phyloP scores from a whole-genome alignment of 2,113 vertebrate species.

The Conger conger region DNA sequence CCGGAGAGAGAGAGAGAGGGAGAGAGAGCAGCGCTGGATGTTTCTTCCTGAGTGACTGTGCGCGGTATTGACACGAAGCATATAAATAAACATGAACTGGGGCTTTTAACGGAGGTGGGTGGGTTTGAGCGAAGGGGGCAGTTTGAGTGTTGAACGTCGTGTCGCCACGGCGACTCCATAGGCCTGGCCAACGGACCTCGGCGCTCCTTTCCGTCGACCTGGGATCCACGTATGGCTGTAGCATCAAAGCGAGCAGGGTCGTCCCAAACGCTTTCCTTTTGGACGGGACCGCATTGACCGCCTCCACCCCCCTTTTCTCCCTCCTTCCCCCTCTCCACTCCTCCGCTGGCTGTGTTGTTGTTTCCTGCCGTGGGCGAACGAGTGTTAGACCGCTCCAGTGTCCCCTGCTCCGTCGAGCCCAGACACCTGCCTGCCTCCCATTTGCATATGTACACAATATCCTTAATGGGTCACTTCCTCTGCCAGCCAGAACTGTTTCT shows the following conservation, averaged over 20 bases:
- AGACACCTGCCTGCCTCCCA: conserved; percentile 54
- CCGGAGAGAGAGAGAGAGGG: conserved; percentile 28
- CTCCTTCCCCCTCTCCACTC: background rate
- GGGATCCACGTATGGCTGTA: conserved; percentile 48
- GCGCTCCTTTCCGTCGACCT: conserved; percentile 38
- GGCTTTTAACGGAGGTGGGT: conserved; percentile 22
- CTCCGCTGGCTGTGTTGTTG: conserved; percentile 2
- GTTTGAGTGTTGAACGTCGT: background rate
- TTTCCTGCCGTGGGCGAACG: conserved; percentile 34
- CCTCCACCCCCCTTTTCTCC: background rate
- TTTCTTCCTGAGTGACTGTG: conserved; percentile 31
- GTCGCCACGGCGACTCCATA: conserved; percentile 23
- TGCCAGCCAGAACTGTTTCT: conserved; percentile 47
- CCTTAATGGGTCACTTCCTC: conserved; percentile 57
- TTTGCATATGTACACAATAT: conserved; percentile 63
- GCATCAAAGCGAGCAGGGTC: conserved; percentile 44
- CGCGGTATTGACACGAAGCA: conserved; percentile 45
- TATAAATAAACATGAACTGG: conserved; percentile 45
- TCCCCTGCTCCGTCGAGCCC: conserved; percentile 32
- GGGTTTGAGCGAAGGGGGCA: conserved; percentile 5
- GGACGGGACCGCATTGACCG: conserved; percentile 38
- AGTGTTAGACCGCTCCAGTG: conserved; percentile 46
- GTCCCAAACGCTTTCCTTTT: background rate
- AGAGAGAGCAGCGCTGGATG: conserved; percentile 24
- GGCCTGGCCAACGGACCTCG: conserved; percentile 29